These are phyloP conservation scores for Sciurus carolinensis DNA, from an alignment of 2,797 vertebrate genomes.

Conservation along the genomic window DNA sequence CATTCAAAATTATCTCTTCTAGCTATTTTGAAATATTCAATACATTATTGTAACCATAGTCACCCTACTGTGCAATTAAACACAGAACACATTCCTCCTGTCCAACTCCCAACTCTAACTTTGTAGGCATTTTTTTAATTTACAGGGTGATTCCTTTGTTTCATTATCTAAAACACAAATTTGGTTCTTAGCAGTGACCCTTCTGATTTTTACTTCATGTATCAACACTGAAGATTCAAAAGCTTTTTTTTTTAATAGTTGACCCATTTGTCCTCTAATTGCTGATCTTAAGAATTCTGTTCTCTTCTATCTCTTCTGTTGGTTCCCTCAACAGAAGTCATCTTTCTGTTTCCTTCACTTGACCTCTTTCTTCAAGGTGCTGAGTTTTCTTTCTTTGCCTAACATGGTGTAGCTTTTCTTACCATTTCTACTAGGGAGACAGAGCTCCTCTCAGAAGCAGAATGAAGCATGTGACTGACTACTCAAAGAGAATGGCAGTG, in stretches of 20 bases:
- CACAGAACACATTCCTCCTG: neutral
- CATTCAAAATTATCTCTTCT: neutral
- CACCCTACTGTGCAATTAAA: neutral
- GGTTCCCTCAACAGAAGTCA: neutral
- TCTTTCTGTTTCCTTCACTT: neutral
- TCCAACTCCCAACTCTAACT: neutral
- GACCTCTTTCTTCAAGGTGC: neutral
- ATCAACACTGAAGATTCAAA: neutral
- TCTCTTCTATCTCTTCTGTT: neutral
- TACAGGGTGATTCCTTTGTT: neutral
- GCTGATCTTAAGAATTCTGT: neutral
- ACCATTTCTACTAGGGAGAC: neutral
- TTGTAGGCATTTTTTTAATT: neutral
- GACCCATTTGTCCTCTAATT: neutral
- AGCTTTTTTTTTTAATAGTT: too few relatives aligned
- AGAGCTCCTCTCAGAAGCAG: neutral
- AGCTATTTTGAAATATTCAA: neutral
- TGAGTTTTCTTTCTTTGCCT: neutral
- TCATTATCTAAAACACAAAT: neutral
- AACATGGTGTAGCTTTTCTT: neutral
- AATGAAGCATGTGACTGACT: neutral
- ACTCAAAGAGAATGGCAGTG: neutral
- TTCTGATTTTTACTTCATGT: neutral
- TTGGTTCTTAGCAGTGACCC: neutral
- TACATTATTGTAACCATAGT: neutral